Evolutionary conservation across 2,113 vertebrate species (phyloP), one percentile per base, ranked within the genome.

Genomic region (Neolamprologus sp.): DNA sequence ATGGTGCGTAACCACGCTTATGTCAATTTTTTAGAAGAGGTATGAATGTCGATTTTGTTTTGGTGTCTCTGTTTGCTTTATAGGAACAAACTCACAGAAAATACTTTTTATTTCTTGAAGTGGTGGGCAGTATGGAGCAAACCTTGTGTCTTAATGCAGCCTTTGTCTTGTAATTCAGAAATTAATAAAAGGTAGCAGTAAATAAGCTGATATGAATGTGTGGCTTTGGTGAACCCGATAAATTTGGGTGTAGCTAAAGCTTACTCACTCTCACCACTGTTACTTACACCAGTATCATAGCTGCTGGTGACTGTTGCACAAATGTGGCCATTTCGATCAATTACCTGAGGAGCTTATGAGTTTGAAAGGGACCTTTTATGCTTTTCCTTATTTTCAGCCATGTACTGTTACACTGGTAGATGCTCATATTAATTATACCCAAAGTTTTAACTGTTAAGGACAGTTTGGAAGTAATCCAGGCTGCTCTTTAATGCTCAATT

Each of bases 1-100:
- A 51, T 78, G 73, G 26, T 0, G 7, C 0, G 26, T n/a, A 6
- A 78, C 9, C 45, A 49, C 6, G 0, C 4, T 51, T 82, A 55
- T 37, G 75, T 80, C 53, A 49, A 42, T 40, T n/a, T 58, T 16
- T 3, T 37, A 17, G 53, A 78, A 31, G 26, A 78, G 45, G 28
- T 19, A 33, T 33, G 73, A 78, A 78, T 26, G 14, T 54, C 7
- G 26, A 47, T 40, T 42, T 6, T 1, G 5, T 68, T 21, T 68
- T n/a, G 3, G 21, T 87, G 17, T 53, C 23, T 75, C n/a, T 85
- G 14, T 83, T 81, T 75, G 49, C 23, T 71, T 87, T 53, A n/a
- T 86, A 63, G 53, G 45, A 54, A 80, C n/a, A 54, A 42, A 65
- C 35, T 87, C 75, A 86, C 17, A 55, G 16, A 68, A 9, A 11